Base-by-base conservation (phyloP, 2,113 vertebrate species). In the Corydoras maculifer region DNA sequence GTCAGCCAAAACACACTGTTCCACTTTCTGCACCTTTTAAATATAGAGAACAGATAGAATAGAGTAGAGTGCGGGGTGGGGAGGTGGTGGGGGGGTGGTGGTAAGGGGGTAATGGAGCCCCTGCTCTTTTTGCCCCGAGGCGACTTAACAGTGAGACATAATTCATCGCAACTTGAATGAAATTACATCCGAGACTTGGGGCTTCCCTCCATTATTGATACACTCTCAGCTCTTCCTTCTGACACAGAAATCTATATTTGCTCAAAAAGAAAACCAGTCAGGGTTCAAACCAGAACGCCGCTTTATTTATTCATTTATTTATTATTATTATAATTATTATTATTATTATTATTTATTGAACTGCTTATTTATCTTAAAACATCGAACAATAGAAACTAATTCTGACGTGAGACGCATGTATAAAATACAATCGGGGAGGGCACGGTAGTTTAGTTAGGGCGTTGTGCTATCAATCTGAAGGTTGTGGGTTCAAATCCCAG, bases 171-270 rank as follows among this genome's bases (percentile, higher is more conserved):
- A 71, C 78, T 29, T 53, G 78, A 84, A 79, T 65, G 68, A 29
- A 3, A 73, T 70, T 75, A 76, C 87, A 84, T 66, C 1, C 31
- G 82, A 85, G 86, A 86, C 60, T 18, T 49, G 31, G 13, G 49
- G 75, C 68, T 73, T 35, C 63, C 62, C 55, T 68, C 76, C 74
- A 60, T 83, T 85, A 85, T 81, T 83, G 78, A 85, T 85, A 83
- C 77, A 82, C 79, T 76, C 82, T 73, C 74, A 81, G 68, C 75
- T 25, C 77, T 43, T 54, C 69, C 77, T 67, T 66, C 75, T 68
- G 69, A 79, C 78, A 72, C 58, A 78, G 75, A 61, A 77, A 81
- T 68, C 80, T 65, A 83, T 85, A 83, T 82, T 78, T 77, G 72
- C 57, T 62, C 64, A 68, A 76, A 69, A 75, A 65, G 51, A 60